Evolutionary conservation across 2,888 invertebrate genomes (phyloP).

Genomic region (Amblyteles armatorius): DNA sequence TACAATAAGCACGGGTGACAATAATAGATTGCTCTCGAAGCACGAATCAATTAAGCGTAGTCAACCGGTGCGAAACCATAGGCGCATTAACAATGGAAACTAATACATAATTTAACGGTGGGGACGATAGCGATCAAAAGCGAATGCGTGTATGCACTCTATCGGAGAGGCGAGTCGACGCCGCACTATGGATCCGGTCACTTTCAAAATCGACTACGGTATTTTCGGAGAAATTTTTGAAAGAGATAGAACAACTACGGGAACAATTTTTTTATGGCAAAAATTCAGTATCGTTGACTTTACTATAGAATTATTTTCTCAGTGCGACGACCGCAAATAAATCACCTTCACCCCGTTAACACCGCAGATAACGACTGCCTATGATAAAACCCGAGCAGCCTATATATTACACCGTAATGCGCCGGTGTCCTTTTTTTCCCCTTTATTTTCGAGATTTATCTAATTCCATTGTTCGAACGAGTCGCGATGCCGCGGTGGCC

Average conservation of each 20-base stretch:
- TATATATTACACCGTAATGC: not conserved
- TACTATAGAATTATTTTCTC: too few relatives aligned
- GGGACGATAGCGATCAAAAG: constrained; percentile 6
- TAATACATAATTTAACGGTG: constrained; percentile 68
- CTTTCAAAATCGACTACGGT: constrained; percentile 19
- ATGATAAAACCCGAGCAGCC: too few relatives aligned
- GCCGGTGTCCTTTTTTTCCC: too few relatives aligned
- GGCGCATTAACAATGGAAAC: constrained; percentile 73
- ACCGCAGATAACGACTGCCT: too few relatives aligned
- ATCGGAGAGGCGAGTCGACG: not conserved
- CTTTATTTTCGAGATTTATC: constrained; percentile 10
- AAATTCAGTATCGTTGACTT: too few relatives aligned
- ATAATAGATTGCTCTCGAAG: constrained; percentile 73
- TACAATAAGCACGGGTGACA: constrained; percentile 70
- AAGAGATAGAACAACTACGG: not conserved
- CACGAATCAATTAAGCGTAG: constrained; percentile 77
- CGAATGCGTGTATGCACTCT: not conserved
- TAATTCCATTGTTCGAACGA: constrained; percentile 26
- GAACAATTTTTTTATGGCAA: too few relatives aligned
- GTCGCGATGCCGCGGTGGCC: constrained; percentile 57
- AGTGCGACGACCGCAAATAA: too few relatives aligned
- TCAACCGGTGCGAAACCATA: constrained; percentile 73
- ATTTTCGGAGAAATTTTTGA: constrained; percentile 69
- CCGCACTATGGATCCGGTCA: not conserved
- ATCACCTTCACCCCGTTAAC: too few relatives aligned